phyloP scores from a whole-genome alignment of 1,140 invertebrate genomes.

The Arctopsyche grandis region DNA sequence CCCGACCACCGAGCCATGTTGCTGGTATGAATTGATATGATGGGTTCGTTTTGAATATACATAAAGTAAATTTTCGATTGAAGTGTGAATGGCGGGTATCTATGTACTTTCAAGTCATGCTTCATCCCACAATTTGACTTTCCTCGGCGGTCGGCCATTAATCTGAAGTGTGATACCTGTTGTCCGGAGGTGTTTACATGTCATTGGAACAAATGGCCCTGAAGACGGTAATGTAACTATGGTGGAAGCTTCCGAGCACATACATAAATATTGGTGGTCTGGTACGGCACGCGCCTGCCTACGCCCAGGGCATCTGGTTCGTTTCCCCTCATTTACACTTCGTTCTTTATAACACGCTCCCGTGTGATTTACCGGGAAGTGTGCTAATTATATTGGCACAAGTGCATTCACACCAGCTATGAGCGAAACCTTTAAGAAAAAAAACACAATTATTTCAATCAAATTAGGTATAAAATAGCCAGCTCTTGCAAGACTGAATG shows the following conservation, averaged over 20 bases:
- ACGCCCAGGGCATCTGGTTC: conserved; percentile 1
- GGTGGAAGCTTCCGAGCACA: not conserved
- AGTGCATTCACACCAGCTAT: not conserved
- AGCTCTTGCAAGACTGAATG: too few relatives aligned
- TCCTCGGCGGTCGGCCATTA: too few relatives aligned
- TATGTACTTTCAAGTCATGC: too few relatives aligned
- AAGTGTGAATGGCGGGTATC: too few relatives aligned
- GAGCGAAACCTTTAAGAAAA: too few relatives aligned
- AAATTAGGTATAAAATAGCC: too few relatives aligned
- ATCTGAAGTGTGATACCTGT: not conserved
- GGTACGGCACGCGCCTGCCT: conserved; percentile 1
- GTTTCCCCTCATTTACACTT: not conserved
- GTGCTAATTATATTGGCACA: conserved; percentile 10
- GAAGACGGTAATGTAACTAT: not conserved
- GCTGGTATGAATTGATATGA: too few relatives aligned
- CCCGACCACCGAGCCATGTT: too few relatives aligned
- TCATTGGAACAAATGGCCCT: not conserved
- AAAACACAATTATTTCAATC: too few relatives aligned
- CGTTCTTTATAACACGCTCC: not conserved
- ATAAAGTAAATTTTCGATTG: too few relatives aligned
- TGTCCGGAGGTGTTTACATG: not conserved
- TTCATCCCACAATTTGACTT: too few relatives aligned
- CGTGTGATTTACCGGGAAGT: not conserved
- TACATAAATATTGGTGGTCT: conserved; percentile 7
- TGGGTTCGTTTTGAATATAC: too few relatives aligned